Evolutionary conservation across 2,113 vertebrate species (phyloP).

Genomic region (Chascanopsetta lugubris): DNA sequence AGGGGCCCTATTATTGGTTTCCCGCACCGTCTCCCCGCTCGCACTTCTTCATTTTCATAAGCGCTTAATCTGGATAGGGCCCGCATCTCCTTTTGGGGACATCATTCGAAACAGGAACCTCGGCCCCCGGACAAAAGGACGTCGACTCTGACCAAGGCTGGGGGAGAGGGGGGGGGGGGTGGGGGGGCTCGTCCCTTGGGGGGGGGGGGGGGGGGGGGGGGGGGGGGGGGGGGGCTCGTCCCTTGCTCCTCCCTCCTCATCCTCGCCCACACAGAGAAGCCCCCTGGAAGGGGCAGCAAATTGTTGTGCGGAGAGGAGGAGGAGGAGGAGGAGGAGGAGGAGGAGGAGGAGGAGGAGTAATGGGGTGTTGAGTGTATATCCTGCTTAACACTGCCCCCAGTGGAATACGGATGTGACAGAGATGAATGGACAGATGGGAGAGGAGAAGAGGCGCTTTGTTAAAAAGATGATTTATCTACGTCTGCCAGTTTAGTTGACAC

Average conservation of each 20-base stretch:
- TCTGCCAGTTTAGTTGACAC: constrained; percentile 36
- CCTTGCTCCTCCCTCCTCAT: constrained; percentile 32
- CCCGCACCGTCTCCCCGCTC: constrained; percentile 42
- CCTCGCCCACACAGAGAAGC: constrained; percentile 27
- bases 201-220: no score
- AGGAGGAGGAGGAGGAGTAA: no score
- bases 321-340: no score
- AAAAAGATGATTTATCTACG: constrained; percentile 7
- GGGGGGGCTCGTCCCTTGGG: no score
- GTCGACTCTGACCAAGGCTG: constrained; percentile 24
- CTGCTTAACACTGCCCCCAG: constrained; percentile 38
- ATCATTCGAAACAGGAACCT: constrained; percentile 51
- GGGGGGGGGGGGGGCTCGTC: no score
- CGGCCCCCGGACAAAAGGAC: constrained; percentile 50
- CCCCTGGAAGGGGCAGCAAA: constrained; percentile 37
- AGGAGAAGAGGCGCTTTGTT: neutral
- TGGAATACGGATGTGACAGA: constrained; percentile 34
- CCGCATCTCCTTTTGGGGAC: constrained; percentile 57
- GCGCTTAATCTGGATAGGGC: constrained; percentile 69
- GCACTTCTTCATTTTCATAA: constrained; percentile 57
- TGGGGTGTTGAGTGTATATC: constrained; percentile 33
- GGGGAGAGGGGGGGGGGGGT: no score
- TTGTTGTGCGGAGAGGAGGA: constrained; percentile 54
- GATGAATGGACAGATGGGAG: constrained; percentile 19
- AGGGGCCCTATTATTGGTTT: constrained; percentile 52